Base-by-base conservation (phyloP, 1,140 invertebrate genomes). In the Anthonomus grandis region DNA sequence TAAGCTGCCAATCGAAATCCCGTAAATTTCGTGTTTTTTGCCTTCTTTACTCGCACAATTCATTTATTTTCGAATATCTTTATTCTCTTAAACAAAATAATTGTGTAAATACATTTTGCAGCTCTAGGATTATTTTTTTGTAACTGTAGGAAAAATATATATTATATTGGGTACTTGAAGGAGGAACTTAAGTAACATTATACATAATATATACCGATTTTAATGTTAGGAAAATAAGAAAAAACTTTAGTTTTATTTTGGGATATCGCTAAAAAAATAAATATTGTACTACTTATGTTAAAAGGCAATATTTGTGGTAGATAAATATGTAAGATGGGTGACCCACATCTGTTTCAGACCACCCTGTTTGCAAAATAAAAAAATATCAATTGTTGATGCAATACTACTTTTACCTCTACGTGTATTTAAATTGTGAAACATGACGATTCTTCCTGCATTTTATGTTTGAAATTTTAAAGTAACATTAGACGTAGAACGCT, bases 161-260 rank as follows among this genome's bases (percentile, higher is more conserved):
- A 39, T 41, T n/a, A 42, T 44, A 47, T 52, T 59, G 42, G 57
- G 49, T 59, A 59, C 57, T 59, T 59, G 53, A 59, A 21, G 15
- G 18, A 44, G 44, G 36, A 39, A 51, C 17, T 47, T 48, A 42
- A 47, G 44, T 56, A 39, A 56, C 36, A 37, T 55, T 39, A 21
- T n/a, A n/a, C n/a, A n/a, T 17, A 27, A 48, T 48, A 49, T 27
- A 38, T 55, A 56, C 31, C 45, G 27, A 37, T 49, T n/a, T n/a
- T n/a, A 42, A 48, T 19, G 21, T 49, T 19, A 42, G 37, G 37
- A 13, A 41, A 19, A 48, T 31, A 48, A 44, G 2, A 53, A n/a
- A n/a, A n/a, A 55, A 55, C 15, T 51, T 51, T 58, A 52, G 41
- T 59, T 59, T 59, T 59, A 52, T 52, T 59, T 59, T 59, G 27